phyloP scores from a whole-genome alignment of 1,140 invertebrate species.

The Diploscapter pachys region DNA sequence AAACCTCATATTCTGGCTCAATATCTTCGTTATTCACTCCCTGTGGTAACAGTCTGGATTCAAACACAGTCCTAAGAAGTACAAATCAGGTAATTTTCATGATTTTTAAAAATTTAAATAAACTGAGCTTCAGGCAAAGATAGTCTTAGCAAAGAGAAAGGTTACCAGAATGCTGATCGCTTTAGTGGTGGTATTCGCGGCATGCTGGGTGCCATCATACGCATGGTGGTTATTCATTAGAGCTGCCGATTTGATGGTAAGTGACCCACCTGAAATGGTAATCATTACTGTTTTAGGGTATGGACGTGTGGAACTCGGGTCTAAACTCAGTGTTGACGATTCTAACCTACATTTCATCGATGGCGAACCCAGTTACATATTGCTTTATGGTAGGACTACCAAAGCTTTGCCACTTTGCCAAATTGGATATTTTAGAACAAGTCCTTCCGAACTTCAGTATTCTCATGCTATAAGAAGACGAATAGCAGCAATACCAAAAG shows the following conservation, averaged over 20 bases:
- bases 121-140: slow-evolving; percentile 31
- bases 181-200: slow-evolving; percentile 83
- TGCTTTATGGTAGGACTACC: slow-evolving; percentile 75
- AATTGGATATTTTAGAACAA: slow-evolving; percentile 4
- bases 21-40: slow-evolving; percentile 25
- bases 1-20: neutral
- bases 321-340: slow-evolving; percentile 30
- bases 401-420: no score
- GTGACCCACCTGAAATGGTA: neutral
- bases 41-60: slow-evolving; percentile 15
- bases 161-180: slow-evolving; percentile 86
- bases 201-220: slow-evolving; percentile 85
- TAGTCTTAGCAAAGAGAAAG: slow-evolving; percentile 50
- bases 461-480: slow-evolving; percentile 22
- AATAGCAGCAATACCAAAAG: neutral
- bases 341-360: slow-evolving; percentile 74
- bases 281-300: slow-evolving; percentile 67
- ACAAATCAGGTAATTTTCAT: slow-evolving; percentile 26
- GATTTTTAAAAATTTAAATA: neutral
- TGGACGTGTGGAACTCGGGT: slow-evolving; percentile 21
- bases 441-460: slow-evolving; percentile 25
- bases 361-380: slow-evolving; percentile 87
- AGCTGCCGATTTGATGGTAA: slow-evolving; percentile 66
- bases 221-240: slow-evolving; percentile 68
- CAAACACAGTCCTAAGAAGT: slow-evolving; percentile 14